phyloP scores from a whole-genome alignment of 2,888 invertebrate genomes.

The Scrobipalpa costella region DNA sequence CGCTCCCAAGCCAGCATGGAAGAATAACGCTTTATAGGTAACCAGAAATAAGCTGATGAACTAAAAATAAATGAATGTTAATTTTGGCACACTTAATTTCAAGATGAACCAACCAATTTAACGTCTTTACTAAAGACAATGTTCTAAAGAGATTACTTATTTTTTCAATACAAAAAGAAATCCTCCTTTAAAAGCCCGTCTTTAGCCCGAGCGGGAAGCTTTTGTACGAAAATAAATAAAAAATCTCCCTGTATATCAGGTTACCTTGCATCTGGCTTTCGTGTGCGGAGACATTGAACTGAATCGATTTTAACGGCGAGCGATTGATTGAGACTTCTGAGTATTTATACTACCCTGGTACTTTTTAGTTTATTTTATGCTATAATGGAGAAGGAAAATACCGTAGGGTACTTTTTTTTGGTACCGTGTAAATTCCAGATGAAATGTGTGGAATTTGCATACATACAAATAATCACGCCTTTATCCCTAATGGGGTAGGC shows the following conservation, averaged over 20 bases:
- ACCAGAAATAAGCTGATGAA: not conserved
- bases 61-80: not conserved
- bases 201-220: conserved; percentile 40
- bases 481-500: too few relatives aligned
- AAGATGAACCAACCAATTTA: not conserved
- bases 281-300: conserved; percentile 38
- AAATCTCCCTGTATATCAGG: conserved; percentile 44
- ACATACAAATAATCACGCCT: too few relatives aligned
- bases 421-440: too few relatives aligned
- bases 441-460: too few relatives aligned
- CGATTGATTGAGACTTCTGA: conserved; percentile 13
- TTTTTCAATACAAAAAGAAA: conserved; percentile 24
- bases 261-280: conserved; percentile 50
- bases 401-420: too few relatives aligned
- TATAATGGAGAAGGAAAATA: too few relatives aligned
- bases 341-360: conserved; percentile 17
- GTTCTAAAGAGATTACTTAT: conserved; percentile 21
- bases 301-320: conserved; percentile 22
- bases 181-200: conserved; percentile 32
- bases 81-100: not conserved
- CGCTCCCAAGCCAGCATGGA: too few relatives aligned
- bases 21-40: too few relatives aligned
- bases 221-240: conserved; percentile 41
- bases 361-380: not conserved
- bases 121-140: conserved; percentile 23